A percentile compares a stretch with the other conserved stretches of the same genome.
Evolutionary conservation across 1,140 invertebrate genomes (phyloP).

Genomic region (Phocides pigmalion): DNA sequence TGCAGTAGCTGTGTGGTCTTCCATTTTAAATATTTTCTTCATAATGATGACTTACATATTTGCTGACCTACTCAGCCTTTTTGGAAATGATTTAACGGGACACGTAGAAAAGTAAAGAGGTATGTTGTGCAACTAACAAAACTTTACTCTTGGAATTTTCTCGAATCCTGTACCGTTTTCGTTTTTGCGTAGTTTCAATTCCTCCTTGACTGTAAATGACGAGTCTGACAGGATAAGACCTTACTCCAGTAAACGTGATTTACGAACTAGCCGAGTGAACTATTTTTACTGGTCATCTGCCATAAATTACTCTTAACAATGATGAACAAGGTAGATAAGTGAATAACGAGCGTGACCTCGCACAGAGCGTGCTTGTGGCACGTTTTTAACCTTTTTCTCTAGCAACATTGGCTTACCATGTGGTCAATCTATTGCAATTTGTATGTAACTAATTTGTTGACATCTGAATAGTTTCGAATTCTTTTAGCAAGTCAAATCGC

Average conservation of each 20-base stretch:
- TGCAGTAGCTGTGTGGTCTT: constrained; percentile 43
- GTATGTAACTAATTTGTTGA: constrained; percentile 14
- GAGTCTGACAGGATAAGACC: constrained; percentile 12
- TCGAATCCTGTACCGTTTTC: too few relatives aligned
- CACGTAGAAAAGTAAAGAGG: too few relatives aligned
- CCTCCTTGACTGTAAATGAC: background rate
- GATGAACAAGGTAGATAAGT: constrained; percentile 52
- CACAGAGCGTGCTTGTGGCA: constrained; percentile 34
- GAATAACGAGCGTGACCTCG: constrained; percentile 55
- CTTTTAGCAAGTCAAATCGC: background rate
- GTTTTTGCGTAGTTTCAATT: too few relatives aligned
- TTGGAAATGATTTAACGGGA: constrained; percentile 20
- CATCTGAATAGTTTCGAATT: background rate
- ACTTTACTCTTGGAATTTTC: too few relatives aligned
- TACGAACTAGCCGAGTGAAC: constrained; percentile 39
- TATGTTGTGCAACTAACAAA: too few relatives aligned
- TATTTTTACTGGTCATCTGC: constrained; percentile 44
- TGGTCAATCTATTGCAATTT: constrained; percentile 29
- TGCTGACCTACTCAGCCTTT: constrained; percentile 10
- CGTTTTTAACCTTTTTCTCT: constrained; percentile 32
- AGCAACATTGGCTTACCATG: constrained; percentile 22
- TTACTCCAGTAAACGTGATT: constrained; percentile 48
- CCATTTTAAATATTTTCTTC: constrained; percentile 51
- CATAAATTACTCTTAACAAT: constrained; percentile 57
- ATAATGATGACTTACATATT: constrained; percentile 22